These are phyloP conservation scores for Antheraea assamensis DNA, from an alignment of 2,888 invertebrate species.

Conservation along the genomic window DNA sequence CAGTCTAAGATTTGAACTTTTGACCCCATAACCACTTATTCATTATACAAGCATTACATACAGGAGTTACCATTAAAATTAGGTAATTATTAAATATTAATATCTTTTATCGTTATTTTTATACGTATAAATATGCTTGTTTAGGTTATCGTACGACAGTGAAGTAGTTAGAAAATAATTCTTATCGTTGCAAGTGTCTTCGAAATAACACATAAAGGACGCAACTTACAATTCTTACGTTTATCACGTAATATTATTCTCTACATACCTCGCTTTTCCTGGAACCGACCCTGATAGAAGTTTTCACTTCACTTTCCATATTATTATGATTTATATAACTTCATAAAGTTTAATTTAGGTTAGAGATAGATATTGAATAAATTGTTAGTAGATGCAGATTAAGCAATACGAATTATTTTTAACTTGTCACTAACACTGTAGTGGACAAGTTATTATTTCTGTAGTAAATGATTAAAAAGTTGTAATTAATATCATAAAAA, in stretches of 20 bases:
- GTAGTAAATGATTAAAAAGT: neutral
- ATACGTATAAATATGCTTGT: neutral
- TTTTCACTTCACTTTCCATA: constrained; percentile 70
- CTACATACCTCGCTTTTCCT: constrained; percentile 90
- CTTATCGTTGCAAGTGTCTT: neutral
- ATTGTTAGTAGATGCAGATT: constrained; percentile 10
- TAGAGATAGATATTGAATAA: constrained; percentile 22
- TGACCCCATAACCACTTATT: neutral
- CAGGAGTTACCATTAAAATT: neutral
- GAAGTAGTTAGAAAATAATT: neutral
- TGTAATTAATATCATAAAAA: neutral
- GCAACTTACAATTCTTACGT: neutral
- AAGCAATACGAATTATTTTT: neutral
- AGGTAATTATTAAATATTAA: neutral
- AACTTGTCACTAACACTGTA: constrained; percentile 78
- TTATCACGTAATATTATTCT: neutral
- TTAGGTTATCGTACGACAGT: neutral
- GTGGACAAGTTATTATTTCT: constrained; percentile 57
- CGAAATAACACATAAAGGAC: neutral
- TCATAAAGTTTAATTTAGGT: constrained; percentile 35
- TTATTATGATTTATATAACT: constrained; percentile 41
- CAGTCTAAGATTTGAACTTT: neutral
- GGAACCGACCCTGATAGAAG: constrained; percentile 89
- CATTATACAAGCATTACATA: neutral
- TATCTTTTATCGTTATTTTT: neutral